A percentile compares a stretch with the other conserved stretches of the same genome.
Conservation (phyloP, 2,113 vertebrate genomes). For the Eleginops maclovinus region DNA sequence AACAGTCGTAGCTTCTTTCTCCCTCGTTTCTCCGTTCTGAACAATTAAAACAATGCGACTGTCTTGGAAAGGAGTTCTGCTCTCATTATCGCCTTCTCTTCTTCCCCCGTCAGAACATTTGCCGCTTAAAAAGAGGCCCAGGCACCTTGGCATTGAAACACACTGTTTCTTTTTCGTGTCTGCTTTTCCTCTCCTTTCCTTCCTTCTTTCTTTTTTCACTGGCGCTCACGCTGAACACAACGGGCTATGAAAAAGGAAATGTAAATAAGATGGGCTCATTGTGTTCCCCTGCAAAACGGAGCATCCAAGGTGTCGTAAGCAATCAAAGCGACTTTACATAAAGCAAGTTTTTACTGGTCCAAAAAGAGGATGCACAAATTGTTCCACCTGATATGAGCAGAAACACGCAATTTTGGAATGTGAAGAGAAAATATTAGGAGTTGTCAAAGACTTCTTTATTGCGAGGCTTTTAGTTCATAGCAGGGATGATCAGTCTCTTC, state of each 20-base stretch:
- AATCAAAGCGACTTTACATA: slow-evolving; percentile 69
- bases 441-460: slow-evolving; percentile 20
- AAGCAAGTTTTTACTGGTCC: slow-evolving; percentile 45
- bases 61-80: slow-evolving; percentile 79
- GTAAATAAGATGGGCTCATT: slow-evolving; percentile 73
- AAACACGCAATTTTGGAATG: slow-evolving; percentile 32
- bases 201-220: slow-evolving; percentile 5
- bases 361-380: slow-evolving; percentile 43
- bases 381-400: slow-evolving; percentile 54
- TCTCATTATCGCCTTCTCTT: slow-evolving; percentile 80
- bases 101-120: slow-evolving; percentile 72
- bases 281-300: slow-evolving; percentile 59
- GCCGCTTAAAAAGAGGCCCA: slow-evolving; percentile 73
- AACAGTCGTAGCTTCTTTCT: slow-evolving; percentile 58
- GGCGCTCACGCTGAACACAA: slow-evolving; percentile 37
- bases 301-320: slow-evolving; percentile 59
- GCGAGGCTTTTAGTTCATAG: slow-evolving; percentile 9
- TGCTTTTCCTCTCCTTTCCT: slow-evolving; percentile 34
- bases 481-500: background rate
- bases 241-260: slow-evolving; percentile 66
- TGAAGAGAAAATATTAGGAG: slow-evolving; percentile 28
- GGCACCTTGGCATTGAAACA: slow-evolving; percentile 78
- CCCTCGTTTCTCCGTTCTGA: slow-evolving; percentile 65
- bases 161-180: slow-evolving; percentile 52
- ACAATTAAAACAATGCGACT: slow-evolving; percentile 83